Evolutionary conservation across 2,888 invertebrate genomes (phyloP), one percentile per base, ranked within the genome.

Genomic region (Exephanes ischioxanthus): DNA sequence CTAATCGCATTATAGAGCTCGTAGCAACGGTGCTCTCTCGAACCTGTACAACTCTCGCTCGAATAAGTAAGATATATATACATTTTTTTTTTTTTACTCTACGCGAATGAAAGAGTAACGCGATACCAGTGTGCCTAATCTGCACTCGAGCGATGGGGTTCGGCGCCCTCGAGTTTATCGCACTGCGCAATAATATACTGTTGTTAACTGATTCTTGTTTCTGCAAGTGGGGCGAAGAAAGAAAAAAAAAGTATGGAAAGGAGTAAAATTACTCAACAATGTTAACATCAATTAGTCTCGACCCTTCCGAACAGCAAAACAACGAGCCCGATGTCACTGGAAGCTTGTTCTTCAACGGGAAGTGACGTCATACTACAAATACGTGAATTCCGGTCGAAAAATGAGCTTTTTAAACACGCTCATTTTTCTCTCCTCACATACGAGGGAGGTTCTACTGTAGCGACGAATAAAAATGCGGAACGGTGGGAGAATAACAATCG

Each of bases 1-100:
- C 63, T 84, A 84, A 84, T 84, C 83, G 83, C 80, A 80, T 84
- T 84, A 84, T 61, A 73, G 51, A 75, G 30, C 75, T 68, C 68
- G 66, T 41, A 53, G 76, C 76, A 77, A 77, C 67, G 45, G 63
- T 63, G 63, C 22, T 55, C 22, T 55, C 66, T 53, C 55, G 55
- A 22, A 51, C 33, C 51, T 53, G 68, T 26, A 45, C 26, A 33
- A 80, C 37, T 68, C 51, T 73, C 73, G 19, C 73, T 73, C 66
- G 67, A 67, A 67, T 67, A 41, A 37, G 66, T 11, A n/a, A 67
- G 9, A n/a, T 67, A 67, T 58, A 26, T 58, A 58, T 45, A 37
- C 37, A n/a, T 66, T 66, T 80, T 26, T 19, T 51, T 66, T 16
- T 72, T 41, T 66, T 72, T n/a, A 26, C 37, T 66, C 53, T 67